These are phyloP conservation scores for Dunckerocampus dactyliophorus DNA, from an alignment of 2,113 vertebrate genomes.

Conservation along the genomic window DNA sequence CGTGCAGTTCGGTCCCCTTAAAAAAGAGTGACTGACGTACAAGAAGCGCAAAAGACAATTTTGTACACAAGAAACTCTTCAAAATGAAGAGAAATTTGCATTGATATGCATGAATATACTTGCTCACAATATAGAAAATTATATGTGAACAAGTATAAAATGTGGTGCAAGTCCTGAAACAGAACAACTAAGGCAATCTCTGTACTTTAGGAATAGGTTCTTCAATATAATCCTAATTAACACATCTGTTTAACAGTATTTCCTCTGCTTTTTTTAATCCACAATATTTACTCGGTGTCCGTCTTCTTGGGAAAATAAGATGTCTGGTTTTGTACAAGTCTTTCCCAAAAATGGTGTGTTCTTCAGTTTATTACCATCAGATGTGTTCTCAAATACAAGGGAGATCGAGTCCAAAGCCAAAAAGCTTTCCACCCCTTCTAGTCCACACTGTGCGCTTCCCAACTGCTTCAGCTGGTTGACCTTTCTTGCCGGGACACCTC, in stretches of 20 bases:
- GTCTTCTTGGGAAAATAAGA: constrained; percentile 33
- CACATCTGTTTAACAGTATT: constrained; percentile 30
- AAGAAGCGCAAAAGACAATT: constrained; percentile 34
- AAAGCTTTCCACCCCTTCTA: constrained; percentile 46
- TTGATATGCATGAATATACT: constrained; percentile 70
- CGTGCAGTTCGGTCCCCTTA: constrained; percentile 64
- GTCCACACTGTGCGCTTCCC: constrained; percentile 40
- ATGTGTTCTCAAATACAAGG: constrained; percentile 41
- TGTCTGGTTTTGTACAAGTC: constrained; percentile 54
- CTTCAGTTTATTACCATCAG: constrained; percentile 46
- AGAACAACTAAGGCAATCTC: constrained; percentile 74
- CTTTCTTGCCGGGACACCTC: constrained; percentile 13
- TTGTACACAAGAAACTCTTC: constrained; percentile 71
- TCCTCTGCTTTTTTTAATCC: constrained; percentile 52
- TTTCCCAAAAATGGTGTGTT: constrained; percentile 48
- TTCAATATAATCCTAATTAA: constrained; percentile 54
- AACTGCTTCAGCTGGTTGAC: constrained; percentile 27
- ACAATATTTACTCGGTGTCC: constrained; percentile 47
- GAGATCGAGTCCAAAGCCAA: constrained; percentile 60
- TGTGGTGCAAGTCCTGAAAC: constrained; percentile 68
- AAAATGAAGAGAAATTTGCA: constrained; percentile 77
- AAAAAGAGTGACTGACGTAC: constrained; percentile 69
- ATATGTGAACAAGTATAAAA: constrained; percentile 71
- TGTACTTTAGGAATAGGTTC: constrained; percentile 55
- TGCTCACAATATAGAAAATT: constrained; percentile 76